Conservation (phyloP, 2,113 vertebrate genomes). For the Pteruthius melanotis region DNA sequence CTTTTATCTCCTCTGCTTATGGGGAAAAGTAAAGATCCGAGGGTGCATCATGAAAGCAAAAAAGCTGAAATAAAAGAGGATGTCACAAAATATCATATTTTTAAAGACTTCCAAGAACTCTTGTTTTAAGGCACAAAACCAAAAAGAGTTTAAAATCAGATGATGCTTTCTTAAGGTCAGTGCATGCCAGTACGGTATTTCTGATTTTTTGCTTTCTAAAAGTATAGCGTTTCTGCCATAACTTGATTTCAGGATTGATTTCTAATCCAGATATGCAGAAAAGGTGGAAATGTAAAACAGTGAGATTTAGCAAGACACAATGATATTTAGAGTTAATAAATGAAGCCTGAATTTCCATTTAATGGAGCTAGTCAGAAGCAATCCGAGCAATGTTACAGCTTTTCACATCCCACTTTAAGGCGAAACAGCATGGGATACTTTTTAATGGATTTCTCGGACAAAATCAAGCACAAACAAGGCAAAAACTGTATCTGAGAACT, state of each 20-base stretch:
- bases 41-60: not conserved
- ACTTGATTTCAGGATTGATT: too few species aligned
- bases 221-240: not conserved
- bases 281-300: not conserved
- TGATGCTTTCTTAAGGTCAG: not conserved
- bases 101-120: not conserved
- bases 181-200: not conserved
- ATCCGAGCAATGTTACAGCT: not conserved
- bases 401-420: not conserved
- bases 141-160: not conserved
- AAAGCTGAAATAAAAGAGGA: not conserved
- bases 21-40: not conserved
- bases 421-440: not conserved
- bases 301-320: not conserved
- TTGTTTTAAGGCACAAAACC: not conserved
- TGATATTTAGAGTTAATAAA: not conserved
- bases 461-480: not conserved
- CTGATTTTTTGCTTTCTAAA: not conserved
- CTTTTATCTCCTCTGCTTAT: not conserved
- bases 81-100: not conserved
- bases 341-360: not conserved
- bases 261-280: not conserved
- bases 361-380: not conserved
- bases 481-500: not conserved
- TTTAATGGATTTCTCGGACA: not conserved